Base-by-base conservation (phyloP, 1,140 invertebrate species). In the Magallana ariakensis region DNA sequence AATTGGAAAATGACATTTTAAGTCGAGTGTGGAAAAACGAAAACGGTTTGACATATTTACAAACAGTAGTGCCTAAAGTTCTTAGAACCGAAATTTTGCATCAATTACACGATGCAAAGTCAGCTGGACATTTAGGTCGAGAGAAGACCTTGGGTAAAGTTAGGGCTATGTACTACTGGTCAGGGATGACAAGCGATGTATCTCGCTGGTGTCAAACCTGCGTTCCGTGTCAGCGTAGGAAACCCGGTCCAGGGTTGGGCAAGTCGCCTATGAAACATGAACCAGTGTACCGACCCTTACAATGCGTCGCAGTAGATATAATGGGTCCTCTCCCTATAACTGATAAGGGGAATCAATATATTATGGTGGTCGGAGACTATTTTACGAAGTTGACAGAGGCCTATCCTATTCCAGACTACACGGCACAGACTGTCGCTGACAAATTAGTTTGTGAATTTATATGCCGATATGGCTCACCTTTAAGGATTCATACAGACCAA, bases 381-480 rank as follows among this genome's bases (percentile, higher is more conserved):
- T 92, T 91, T 33, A 92, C n/a, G n/a, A n/a, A n/a, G n/a, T n/a
- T n/a, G n/a, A 92, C 1, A 87, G 84, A 88, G 54, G 80, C 58
- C 7, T 82, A 82, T 33, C 56, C 70, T 2, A 26, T 88, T 15
- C 54, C 70, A 8, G 57, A 85, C 16, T 56, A 60, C 26, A 57
- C 62, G 22, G 80, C 84, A 1, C 5, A 22, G 19, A 57, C 58
- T 1, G 80, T 85, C 9, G 87, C 84, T 26, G 55, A 80, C 4
- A 56, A 53, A 1, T 2, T 85, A 6, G 62, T 88, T 11, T 57
- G 54, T 33, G 62, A 88, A 83, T 88, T 86, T 60, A 60, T 88
- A 1, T 75, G 26, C 16, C 2, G 84, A 16, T 86, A 57, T 83
- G 87, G 87, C 8, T 85, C n/a, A 22, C 87, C 84, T 3, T 11